Evolutionary conservation across 2,113 vertebrate species (phyloP).

Genomic region (Carlito syrichta): DNA sequence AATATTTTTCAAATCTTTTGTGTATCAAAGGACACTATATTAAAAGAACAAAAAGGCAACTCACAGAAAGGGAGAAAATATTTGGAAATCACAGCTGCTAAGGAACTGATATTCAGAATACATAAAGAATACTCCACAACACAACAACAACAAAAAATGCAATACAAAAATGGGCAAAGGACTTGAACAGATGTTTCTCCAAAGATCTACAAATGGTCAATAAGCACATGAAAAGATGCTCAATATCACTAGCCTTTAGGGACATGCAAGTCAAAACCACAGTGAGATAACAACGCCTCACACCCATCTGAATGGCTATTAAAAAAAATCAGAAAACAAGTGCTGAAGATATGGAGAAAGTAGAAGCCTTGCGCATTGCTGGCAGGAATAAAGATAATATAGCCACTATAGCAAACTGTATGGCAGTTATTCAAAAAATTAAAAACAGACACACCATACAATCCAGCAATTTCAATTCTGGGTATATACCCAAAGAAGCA

Average conservation of each 20-base stretch:
- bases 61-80: not conserved
- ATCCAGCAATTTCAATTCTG: not conserved
- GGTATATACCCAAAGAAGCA: not conserved
- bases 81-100: not conserved
- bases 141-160: not conserved
- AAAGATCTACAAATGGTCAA: not conserved
- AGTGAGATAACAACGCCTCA: not conserved
- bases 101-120: not conserved
- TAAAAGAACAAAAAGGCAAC: not conserved
- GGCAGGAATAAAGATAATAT: not conserved
- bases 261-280: slow-evolving; percentile 33
- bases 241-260: not conserved
- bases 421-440: not conserved
- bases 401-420: not conserved
- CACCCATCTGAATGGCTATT: not conserved
- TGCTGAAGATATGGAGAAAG: not conserved
- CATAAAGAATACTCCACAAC: not conserved
- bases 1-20: not conserved
- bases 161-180: not conserved
- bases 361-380: not conserved
- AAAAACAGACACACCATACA: not conserved
- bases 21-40: not conserved
- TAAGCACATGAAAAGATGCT: not conserved
- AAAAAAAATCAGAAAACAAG: slow-evolving; percentile 18
- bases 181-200: not conserved